A percentile compares a stretch with the other conserved stretches of the same genome.
Conservation (phyloP, 2,888 invertebrate genomes). For the Drosophila meridiana region DNA sequence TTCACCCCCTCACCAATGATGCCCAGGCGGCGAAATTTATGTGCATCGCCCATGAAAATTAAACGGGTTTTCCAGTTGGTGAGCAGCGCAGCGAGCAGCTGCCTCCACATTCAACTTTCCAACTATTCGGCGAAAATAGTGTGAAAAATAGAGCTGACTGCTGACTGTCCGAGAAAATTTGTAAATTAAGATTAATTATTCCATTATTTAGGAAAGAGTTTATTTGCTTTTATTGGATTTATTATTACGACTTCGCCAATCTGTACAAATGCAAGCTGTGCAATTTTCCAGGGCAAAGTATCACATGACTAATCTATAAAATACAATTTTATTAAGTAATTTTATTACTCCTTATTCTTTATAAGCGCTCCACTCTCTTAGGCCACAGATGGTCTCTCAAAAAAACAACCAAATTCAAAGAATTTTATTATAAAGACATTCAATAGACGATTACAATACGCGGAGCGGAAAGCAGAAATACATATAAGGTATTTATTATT, state of each 20-base stretch:
- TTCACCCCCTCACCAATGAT: constrained; percentile 24
- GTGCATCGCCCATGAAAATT: constrained; percentile 67
- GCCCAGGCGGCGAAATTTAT: constrained; percentile 64
- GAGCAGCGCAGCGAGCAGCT: constrained; percentile 57
- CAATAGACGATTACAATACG: background rate
- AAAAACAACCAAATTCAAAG: background rate
- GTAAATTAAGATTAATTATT: constrained; percentile 68
- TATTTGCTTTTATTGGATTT: constrained; percentile 62
- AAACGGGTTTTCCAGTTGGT: constrained; percentile 46
- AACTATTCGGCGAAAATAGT: constrained; percentile 53
- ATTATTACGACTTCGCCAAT: background rate
- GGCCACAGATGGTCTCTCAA: background rate
- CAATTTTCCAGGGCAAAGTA: background rate
- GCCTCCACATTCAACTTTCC: constrained; percentile 41
- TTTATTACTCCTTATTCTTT: background rate
- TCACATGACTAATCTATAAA: too few species aligned
- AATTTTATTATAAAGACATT: background rate
- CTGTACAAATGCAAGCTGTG: background rate
- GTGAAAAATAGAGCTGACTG: constrained; percentile 54
- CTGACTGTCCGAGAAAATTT: constrained; percentile 33
- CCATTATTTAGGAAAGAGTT: constrained; percentile 55
- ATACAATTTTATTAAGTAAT: background rate
- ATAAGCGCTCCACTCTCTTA: background rate
- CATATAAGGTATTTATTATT: background rate
- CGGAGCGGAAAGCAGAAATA: background rate